A percentile compares a stretch with the other conserved stretches of the same genome.
phyloP scores from a whole-genome alignment of 2,888 invertebrate genomes.

The Merodon equestris region DNA sequence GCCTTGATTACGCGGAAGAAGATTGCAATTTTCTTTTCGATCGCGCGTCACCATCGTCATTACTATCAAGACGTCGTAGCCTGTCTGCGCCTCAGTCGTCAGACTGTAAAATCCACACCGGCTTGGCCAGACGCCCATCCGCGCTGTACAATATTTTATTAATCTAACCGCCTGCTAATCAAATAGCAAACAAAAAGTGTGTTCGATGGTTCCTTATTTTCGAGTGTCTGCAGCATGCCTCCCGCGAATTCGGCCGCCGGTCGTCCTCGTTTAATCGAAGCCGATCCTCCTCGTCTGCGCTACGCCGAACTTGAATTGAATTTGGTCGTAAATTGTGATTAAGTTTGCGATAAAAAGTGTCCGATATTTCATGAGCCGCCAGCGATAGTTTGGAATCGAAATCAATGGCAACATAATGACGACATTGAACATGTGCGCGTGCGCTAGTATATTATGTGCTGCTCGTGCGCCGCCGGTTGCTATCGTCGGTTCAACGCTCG shows the following conservation, averaged over 20 bases:
- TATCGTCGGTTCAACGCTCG: not conserved
- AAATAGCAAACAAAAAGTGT: constrained; percentile 65
- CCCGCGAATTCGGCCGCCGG: no score
- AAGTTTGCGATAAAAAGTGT: constrained; percentile 57
- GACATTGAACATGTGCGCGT: constrained; percentile 54
- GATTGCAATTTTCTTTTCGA: constrained; percentile 62
- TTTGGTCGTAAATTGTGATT: constrained; percentile 64
- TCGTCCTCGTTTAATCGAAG: no score
- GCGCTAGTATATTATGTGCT: not conserved
- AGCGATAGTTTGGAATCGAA: constrained; percentile 47
- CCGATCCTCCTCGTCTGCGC: constrained; percentile 18
- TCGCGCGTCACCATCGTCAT: constrained; percentile 59
- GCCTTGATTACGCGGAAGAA: constrained; percentile 67
- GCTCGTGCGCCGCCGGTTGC: constrained; percentile 1
- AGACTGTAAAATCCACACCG: no score
- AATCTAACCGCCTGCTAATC: constrained; percentile 66
- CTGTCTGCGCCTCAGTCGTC: not conserved
- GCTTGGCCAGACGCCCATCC: constrained; percentile 39
- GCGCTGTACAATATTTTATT: constrained; percentile 59
- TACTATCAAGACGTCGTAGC: constrained; percentile 8
- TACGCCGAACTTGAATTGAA: constrained; percentile 56
- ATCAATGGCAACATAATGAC: constrained; percentile 67
- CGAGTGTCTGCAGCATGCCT: not conserved
- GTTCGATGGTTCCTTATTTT: constrained; percentile 38
- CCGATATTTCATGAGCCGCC: constrained; percentile 53